Evolutionary conservation across 2,888 invertebrate genomes (phyloP), one percentile per base, ranked within the genome.

Genomic region (Harmothoe impar): DNA sequence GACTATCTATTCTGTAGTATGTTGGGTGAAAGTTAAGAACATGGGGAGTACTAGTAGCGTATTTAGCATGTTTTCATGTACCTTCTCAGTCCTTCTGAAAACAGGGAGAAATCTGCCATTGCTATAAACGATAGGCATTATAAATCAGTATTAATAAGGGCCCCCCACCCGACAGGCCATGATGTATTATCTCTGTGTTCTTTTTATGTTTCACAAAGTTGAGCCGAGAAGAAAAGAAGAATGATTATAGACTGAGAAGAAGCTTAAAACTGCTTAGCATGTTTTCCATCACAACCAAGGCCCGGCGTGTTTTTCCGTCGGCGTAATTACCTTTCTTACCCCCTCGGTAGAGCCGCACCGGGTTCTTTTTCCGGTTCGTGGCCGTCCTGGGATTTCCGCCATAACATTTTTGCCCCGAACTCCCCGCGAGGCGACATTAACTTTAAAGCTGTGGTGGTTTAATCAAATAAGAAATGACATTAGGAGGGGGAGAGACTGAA

Each of bases 381-480:
- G 31, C n/a, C 72, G 72, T 29, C 31, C 72, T 72, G 72, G 72
- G 72, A 72, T 29, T 72, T 72, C 72, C 72, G 72, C 72, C 29
- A 25, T 72, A 29, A 29, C 72, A 72, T 72, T 29, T 72, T 72
- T 72, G n/a, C 25, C 31, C 29, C 12, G 72, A 72, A 72, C 23
- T 84, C 43, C 84, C 84, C 51, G 84, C 43, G n/a, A 51, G 43
- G 84, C 84, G 84, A 84, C 51, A 84, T 84, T 84, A 84, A 84
- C 84, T 84, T 84, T 35, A 51, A 84, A 84, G 84, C 84, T 51
- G 51, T n/a, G 43, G 84, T 20, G 84, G 43, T 84, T 84, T 84
- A 84, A 84, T 84, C 84, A 84, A 84, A 84, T 84, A 84, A 84
- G 84, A 84, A 84, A 51, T 51, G 84, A 84, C 51, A 84, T 84